Percentiles rank a stretch among this genome's conserved stretches.
phyloP scores from a whole-genome alignment of 2,888 invertebrate genomes.

The Himalopsyche kuldschensis region DNA sequence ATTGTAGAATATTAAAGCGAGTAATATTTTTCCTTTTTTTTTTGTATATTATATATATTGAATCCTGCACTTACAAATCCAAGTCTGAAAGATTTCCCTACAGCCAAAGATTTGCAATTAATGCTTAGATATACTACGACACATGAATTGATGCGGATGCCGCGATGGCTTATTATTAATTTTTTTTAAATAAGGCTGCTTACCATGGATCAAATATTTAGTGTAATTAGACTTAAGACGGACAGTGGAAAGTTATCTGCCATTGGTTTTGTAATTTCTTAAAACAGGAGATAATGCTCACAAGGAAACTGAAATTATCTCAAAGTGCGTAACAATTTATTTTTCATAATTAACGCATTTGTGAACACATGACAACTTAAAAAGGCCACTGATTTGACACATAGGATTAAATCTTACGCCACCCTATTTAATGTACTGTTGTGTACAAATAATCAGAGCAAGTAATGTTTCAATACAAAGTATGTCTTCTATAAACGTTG shows the following conservation, averaged over 20 bases:
- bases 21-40: neutral
- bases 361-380: no score
- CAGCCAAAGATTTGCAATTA: conserved; percentile 33
- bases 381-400: no score
- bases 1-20: neutral
- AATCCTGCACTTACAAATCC: conserved; percentile 19
- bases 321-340: no score
- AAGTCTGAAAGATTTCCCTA: conserved; percentile 32
- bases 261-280: neutral
- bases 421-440: no score
- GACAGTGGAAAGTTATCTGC: neutral
- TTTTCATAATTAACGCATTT: no score
- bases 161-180: neutral
- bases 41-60: conserved; percentile 4
- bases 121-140: neutral
- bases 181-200: neutral
- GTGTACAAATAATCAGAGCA: no score
- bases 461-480: no score
- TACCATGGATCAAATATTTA: conserved; percentile 6
- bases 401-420: no score
- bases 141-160: neutral
- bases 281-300: neutral
- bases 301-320: no score
- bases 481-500: no score
- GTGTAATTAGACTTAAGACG: neutral